Evolutionary conservation across 2,113 vertebrate genomes (phyloP), one percentile per base, ranked within the genome.

Genomic region (Anser cygnoides): DNA sequence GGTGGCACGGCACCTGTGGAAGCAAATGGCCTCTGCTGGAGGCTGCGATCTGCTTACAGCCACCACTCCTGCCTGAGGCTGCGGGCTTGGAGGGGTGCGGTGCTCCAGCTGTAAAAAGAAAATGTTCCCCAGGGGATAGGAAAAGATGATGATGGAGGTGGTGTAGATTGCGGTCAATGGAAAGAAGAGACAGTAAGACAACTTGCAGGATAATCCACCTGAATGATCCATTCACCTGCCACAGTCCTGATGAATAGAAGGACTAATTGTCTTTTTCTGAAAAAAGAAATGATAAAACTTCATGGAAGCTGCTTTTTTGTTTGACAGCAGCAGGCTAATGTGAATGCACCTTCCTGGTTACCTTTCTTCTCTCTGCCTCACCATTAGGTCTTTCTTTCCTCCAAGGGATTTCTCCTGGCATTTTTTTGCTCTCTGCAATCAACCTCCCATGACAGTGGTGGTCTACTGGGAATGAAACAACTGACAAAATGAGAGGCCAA

Each of bases 261-360:
- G 22, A 72, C 16, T 57, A 85, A 15, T 8, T 59, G 39, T 20
- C 20, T 68, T 74, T 77, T 68, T 70, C 26, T 59, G 57, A 92
- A 81, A 43, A 8, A 14, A 57, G 35, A 90, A 70, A 61, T 18
- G 1, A 72, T 83, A 76, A 85, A 39, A 2, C 26, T 62, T 14
- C 3, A 5, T 0, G 0, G 37, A 63, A 84, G 63, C 3, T 19
- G 14, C 6, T 18, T 77, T 66, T 57, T 52, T 84, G 65, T 29
- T 16, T 54, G 13, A 76, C 70, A 62, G 52, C 52, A 49, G 66
- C 11, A 43, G 61, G 50, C 76, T 62, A 73, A 33, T 4, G 10
- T 16, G 22, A 90, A 54, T 3, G 2, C 28, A 50, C 14, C 13
- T 65, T 67, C 52, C n/a, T 8, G 6, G 6, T 31, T 28, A 11